Evolutionary conservation across 2,888 invertebrate species (phyloP).

Genomic region (Chaetoderma sp.): DNA sequence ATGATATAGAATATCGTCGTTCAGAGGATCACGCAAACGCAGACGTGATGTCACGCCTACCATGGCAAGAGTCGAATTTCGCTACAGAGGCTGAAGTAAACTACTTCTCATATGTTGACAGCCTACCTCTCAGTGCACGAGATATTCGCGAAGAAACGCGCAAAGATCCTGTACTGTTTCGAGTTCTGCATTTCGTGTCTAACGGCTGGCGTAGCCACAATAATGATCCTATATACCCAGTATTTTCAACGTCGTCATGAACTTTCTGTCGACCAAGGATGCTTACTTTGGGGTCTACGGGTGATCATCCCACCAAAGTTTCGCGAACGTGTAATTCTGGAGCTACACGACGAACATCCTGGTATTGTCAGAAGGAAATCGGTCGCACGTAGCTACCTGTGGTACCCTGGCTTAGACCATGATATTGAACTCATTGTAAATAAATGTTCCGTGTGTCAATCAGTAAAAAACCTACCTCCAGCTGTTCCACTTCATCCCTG

Average conservation of each 20-base stretch:
- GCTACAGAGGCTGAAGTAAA: slow-evolving; percentile 7
- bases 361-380: slow-evolving; percentile 41
- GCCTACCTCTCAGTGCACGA: neutral
- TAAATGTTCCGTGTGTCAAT: no score
- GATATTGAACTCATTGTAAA: no score
- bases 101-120: neutral
- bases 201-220: neutral
- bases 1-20: slow-evolving; percentile 22
- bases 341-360: slow-evolving; percentile 34
- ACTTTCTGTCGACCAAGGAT: slow-evolving; percentile 19
- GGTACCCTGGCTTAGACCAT: no score
- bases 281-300: slow-evolving; percentile 30
- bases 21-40: slow-evolving; percentile 45
- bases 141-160: neutral
- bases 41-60: slow-evolving; percentile 52
- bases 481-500: no score
- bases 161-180: slow-evolving; percentile 1
- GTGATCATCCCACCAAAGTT: slow-evolving; percentile 36
- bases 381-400: slow-evolving; percentile 34
- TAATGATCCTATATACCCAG: slow-evolving; percentile 14
- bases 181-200: neutral
- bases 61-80: neutral
- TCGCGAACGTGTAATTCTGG: slow-evolving; percentile 23
- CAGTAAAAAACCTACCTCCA: no score
- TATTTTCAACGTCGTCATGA: slow-evolving; percentile 26